These are phyloP conservation scores for Stichopus chloronotus DNA, from an alignment of 35 echinoderm and acorn worm species.

Conservation along the genomic window DNA sequence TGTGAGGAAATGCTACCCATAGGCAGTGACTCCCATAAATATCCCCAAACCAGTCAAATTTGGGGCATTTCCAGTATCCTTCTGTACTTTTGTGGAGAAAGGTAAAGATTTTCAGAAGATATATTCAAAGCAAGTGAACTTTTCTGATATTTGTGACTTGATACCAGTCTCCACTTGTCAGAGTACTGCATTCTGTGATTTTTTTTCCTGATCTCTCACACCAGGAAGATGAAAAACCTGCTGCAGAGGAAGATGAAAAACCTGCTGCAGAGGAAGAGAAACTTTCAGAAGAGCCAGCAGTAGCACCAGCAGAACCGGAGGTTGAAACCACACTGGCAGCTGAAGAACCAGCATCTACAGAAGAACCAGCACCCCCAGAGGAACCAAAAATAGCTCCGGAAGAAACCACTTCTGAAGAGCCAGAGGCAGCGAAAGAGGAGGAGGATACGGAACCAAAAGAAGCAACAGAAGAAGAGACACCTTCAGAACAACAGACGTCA, in stretches of 20 bases:
- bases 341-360: slow-evolving; percentile 39
- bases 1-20: too few relatives aligned
- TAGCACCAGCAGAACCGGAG: not conserved
- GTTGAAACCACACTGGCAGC: slow-evolving; percentile 43
- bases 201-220: not conserved
- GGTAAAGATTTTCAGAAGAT: too few relatives aligned
- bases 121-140: too few relatives aligned
- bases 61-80: too few relatives aligned
- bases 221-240: slow-evolving; percentile 29
- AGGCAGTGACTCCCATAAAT: too few relatives aligned
- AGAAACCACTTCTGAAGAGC: not conserved
- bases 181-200: too few relatives aligned
- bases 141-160: too few relatives aligned
- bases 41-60: too few relatives aligned
- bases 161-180: too few relatives aligned
- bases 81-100: too few relatives aligned
- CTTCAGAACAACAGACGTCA: slow-evolving; percentile 12
- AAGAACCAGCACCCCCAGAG: not conserved
- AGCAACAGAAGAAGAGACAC: not conserved
- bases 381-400: slow-evolving; percentile 24
- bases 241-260: slow-evolving; percentile 1
- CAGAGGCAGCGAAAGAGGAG: slow-evolving; percentile 37
- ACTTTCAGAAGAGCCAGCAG: not conserved
- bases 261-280: slow-evolving; percentile 22
- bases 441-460: not conserved